phyloP scores from a whole-genome alignment of 2,888 invertebrate species.

The Leucophora obtusa region DNA sequence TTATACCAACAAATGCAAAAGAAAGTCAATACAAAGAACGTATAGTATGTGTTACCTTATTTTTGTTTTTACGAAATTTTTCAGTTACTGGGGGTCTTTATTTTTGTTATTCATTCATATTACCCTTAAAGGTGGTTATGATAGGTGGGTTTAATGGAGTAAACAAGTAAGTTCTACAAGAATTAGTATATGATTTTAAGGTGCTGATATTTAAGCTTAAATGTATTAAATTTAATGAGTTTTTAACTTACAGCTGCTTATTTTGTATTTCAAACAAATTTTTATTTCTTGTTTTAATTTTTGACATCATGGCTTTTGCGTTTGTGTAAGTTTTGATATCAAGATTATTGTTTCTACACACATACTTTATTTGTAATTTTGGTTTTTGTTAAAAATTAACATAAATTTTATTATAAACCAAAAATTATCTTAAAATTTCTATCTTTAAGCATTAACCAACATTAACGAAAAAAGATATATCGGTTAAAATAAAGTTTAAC shows the following conservation, averaged over 20 bases:
- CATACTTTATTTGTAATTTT: not conserved
- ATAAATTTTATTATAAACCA: slow-evolving; percentile 31
- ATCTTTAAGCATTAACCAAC: slow-evolving; percentile 31
- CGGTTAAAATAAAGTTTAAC: slow-evolving; percentile 12
- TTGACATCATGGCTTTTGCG: not conserved
- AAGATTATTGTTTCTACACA: slow-evolving; percentile 13
- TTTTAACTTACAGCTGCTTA: slow-evolving; percentile 62
- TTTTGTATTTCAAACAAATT: not conserved
- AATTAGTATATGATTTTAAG: slow-evolving; percentile 49
- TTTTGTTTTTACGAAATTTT: slow-evolving; percentile 1
- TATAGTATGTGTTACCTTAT: slow-evolving; percentile 13
- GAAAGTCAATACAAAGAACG: slow-evolving; percentile 18
- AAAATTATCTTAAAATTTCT: slow-evolving; percentile 51
- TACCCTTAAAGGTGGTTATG: slow-evolving; percentile 54
- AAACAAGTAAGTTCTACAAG: slow-evolving; percentile 42
- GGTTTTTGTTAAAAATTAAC: slow-evolving; percentile 18
- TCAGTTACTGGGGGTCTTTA: slow-evolving; percentile 21
- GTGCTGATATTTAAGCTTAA: slow-evolving; percentile 62
- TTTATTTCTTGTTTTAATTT: slow-evolving; percentile 24
- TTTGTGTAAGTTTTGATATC: slow-evolving; percentile 12
- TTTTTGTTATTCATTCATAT: slow-evolving; percentile 16
- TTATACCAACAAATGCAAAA: slow-evolving; percentile 21
- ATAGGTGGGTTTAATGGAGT: slow-evolving; percentile 54
- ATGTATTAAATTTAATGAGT: slow-evolving; percentile 62
- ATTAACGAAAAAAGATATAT: not conserved